Base-by-base conservation (phyloP, 1,140 invertebrate species). In the Neotoxoptera formosana region DNA sequence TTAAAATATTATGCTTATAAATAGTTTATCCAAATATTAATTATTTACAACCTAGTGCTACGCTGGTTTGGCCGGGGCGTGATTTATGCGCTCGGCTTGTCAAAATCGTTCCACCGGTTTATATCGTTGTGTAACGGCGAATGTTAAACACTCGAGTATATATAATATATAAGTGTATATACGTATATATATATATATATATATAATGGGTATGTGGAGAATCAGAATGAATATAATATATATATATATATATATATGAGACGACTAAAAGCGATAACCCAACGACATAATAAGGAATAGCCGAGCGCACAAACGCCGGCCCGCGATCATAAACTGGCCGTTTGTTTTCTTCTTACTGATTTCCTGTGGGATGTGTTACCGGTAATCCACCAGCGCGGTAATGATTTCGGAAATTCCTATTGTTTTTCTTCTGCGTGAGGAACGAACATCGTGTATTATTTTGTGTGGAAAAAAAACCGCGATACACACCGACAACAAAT, bases 331-430 rank as follows among this genome's bases (percentile, higher is more conserved):
- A 89, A 89, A 89, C 88, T 56, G 88, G 51, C 48, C 51, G 88
- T 89, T 89, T 89, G 87, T 89, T 89, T 89, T 89, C 88, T 89
- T 89, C 88, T 89, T 56, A 89, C 88, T 89, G 88, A 89, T 89
- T 89, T 89, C 88, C 88, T 89, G 23, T 89, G 88, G 88, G 88
- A 89, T 89, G 88, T 89, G 88, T 89, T 89, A 89, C 48, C 48
- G 51, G 51, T 89, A 89, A 89, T 89, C 34, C 88, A 89, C 88
- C 21, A 56, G 51, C 45, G 17, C 60, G 21, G 88, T 89, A 89
- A 89, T 53, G 51, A 89, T 89, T 89, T 89, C 51, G 3, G 51
- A 41, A 89, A 89, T 56, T 89, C 88, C 8, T 56, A 89, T 56
- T 45, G 56, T 76, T 67, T 91, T n/a, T 91, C 56, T 91, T 30